A percentile compares a stretch with the other conserved stretches of the same genome.
Evolutionary conservation across 2,113 vertebrate species (phyloP).

Genomic region (Dermatemys mawii): DNA sequence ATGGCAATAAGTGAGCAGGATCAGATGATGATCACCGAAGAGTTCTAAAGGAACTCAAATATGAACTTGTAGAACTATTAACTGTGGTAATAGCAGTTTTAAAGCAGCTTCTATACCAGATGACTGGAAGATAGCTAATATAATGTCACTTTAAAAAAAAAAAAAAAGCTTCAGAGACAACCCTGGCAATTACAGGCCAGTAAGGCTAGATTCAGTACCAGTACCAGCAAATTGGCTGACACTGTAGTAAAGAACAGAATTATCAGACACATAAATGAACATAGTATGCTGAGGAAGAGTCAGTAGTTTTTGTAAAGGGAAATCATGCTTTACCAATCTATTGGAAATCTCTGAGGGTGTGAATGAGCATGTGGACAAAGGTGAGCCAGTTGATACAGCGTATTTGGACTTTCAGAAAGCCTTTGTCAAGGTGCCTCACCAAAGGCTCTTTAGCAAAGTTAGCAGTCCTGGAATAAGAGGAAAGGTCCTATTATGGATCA

Average conservation of each 20-base stretch:
- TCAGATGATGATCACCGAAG: not conserved
- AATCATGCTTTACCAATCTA: too few species aligned
- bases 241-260: not conserved
- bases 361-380: too few species aligned
- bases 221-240: not conserved
- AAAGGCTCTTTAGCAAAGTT: too few species aligned
- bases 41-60: not conserved
- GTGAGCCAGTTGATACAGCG: too few species aligned
- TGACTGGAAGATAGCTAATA: not conserved
- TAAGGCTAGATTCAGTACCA: not conserved
- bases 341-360: too few species aligned
- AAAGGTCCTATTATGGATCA: too few species aligned
- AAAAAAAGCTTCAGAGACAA: too few species aligned
- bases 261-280: not conserved
- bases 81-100: not conserved
- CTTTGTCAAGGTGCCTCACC: too few species aligned
- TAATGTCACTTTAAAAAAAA: not conserved
- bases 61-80: not conserved
- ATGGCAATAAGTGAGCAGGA: not conserved
- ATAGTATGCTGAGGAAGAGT: not conserved
- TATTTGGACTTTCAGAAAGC: too few species aligned
- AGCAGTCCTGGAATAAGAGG: too few species aligned
- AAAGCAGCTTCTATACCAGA: not conserved
- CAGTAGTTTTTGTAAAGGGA: not conserved
- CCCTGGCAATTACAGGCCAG: too few species aligned